Evolutionary conservation across 2,113 vertebrate genomes (phyloP), one percentile per base, ranked within the genome.

Genomic region (Toxostoma redivivum): DNA sequence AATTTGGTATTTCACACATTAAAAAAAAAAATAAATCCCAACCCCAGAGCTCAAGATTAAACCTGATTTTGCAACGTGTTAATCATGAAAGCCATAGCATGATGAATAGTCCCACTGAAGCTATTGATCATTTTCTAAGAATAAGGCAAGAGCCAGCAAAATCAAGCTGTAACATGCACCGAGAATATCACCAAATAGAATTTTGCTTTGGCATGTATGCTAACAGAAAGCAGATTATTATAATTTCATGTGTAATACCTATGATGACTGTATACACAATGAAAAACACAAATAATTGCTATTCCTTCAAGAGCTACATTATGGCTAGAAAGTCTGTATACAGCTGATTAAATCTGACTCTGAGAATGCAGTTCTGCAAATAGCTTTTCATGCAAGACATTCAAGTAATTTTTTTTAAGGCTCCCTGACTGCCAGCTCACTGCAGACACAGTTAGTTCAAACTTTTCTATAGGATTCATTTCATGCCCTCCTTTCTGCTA

Each of bases 401-500:
- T 60, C 24, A 58, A 81, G 47, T 30, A 76, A 37, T 45, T 70
- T 57, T 57, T 94, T 95, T 76, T 60, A 80, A 83, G 50, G 53
- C 28, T 94, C 56, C 8, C 40, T 61, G 58, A 42, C 61, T 58
- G 38, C 87, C 73, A 86, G 66, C 37, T 92, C 7, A 7, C 51
- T 70, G 58, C 67, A 90, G 66, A 64, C 82, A 62, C 69, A 42
- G 62, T 78, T 72, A 82, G 53, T 51, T 82, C 44, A 87, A 81
- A 90, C 84, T 90, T 94, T 94, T 94, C 67, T 82, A 94, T 84
- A 90, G 81, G 94, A 92, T 97, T 92, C 82, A 91, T 94, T 96
- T 94, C 92, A 91, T 95, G 83, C 58, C 37, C 81, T 95, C 57
- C 92, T 93, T 92, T 94, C 74, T 14, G 18, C 88, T 96, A 86